A percentile compares a stretch with the other conserved stretches of the same genome.
These are phyloP conservation scores for Druceiella hillmani DNA, from an alignment of 2,888 invertebrate species.

Conservation along the genomic window DNA sequence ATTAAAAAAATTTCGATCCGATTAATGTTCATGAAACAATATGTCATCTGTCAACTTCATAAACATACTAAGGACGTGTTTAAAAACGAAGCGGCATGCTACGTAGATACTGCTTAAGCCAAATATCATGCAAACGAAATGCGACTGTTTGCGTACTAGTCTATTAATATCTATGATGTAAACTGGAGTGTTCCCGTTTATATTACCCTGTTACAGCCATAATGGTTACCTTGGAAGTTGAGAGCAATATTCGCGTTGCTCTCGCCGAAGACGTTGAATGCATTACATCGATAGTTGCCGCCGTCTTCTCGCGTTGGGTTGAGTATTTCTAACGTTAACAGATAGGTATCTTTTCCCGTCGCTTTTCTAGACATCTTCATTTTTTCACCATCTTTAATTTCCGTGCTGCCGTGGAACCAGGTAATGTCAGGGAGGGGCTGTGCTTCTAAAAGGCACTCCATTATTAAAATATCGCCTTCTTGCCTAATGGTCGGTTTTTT, in stretches of 20 bases:
- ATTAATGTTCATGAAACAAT: too few relatives aligned
- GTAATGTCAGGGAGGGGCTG: slow-evolving; percentile 92
- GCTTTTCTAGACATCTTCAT: slow-evolving; percentile 89
- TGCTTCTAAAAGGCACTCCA: slow-evolving; percentile 95
- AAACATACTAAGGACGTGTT: too few relatives aligned
- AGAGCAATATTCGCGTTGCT: slow-evolving; percentile 99
- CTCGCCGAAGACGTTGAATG: slow-evolving; percentile 97
- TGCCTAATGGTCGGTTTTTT: slow-evolving; percentile 95
- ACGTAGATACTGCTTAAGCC: too few relatives aligned
- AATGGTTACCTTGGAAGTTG: slow-evolving; percentile 91
- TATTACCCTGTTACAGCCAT: too few relatives aligned
- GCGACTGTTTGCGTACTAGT: too few relatives aligned
- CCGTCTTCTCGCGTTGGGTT: slow-evolving; percentile 96
- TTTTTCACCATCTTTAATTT: slow-evolving; percentile 77
- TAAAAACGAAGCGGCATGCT: too few relatives aligned
- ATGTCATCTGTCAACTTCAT: too few relatives aligned
- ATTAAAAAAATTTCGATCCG: too few relatives aligned
- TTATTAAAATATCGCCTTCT: slow-evolving; percentile 86
- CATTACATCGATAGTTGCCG: slow-evolving; percentile 98
- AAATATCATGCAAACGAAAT: too few relatives aligned
- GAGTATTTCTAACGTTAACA: slow-evolving; percentile 88
- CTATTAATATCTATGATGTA: too few relatives aligned
- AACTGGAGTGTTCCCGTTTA: too few relatives aligned
- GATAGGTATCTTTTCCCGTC: slow-evolving; percentile 84
- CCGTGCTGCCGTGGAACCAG: slow-evolving; percentile 89